A percentile compares a stretch with the other conserved stretches of the same genome.
Evolutionary conservation across 2,888 invertebrate species (phyloP).

Genomic region (Ophioninae sp.): DNA sequence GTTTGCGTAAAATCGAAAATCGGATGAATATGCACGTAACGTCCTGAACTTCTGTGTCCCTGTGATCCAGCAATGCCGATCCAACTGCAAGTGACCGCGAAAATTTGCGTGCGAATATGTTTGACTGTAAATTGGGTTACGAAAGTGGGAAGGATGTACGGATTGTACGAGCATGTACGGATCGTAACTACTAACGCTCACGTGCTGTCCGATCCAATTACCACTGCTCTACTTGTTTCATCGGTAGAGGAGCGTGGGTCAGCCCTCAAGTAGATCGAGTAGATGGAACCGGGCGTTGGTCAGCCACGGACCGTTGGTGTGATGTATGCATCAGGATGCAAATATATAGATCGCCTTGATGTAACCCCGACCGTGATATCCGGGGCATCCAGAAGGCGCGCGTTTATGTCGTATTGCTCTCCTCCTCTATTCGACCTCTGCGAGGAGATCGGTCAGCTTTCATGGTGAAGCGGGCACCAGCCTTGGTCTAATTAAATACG

Average conservation of each 20-base stretch:
- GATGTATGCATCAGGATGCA: slow-evolving; percentile 38
- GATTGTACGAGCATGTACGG: slow-evolving; percentile 3
- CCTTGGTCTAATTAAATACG: slow-evolving; percentile 72
- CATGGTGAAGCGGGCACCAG: slow-evolving; percentile 30
- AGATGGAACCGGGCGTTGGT: slow-evolving; percentile 29
- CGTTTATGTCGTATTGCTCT: slow-evolving; percentile 26
- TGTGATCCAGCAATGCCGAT: not conserved
- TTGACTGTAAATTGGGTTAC: slow-evolving; percentile 11
- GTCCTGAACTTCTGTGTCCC: not conserved
- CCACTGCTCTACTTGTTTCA: slow-evolving; percentile 42
- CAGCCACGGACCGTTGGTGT: slow-evolving; percentile 49
- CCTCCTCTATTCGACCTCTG: slow-evolving; percentile 2
- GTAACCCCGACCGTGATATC: slow-evolving; percentile 20
- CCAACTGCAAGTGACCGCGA: not conserved
- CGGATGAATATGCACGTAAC: not conserved
- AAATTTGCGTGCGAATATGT: slow-evolving; percentile 21
- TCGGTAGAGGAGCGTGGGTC: slow-evolving; percentile 25
- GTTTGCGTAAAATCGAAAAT: no score
- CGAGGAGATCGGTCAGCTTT: slow-evolving; percentile 49
- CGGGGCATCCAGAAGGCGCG: slow-evolving; percentile 30
- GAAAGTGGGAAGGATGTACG: not conserved
- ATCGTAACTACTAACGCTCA: slow-evolving; percentile 42
- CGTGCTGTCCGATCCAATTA: slow-evolving; percentile 54
- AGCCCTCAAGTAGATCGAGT: slow-evolving; percentile 50
- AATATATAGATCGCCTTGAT: slow-evolving; percentile 1